Percentiles rank a stretch among this genome's conserved stretches.
Evolutionary conservation across 2,113 vertebrate genomes (phyloP).

Genomic region (Centropus unirufus): DNA sequence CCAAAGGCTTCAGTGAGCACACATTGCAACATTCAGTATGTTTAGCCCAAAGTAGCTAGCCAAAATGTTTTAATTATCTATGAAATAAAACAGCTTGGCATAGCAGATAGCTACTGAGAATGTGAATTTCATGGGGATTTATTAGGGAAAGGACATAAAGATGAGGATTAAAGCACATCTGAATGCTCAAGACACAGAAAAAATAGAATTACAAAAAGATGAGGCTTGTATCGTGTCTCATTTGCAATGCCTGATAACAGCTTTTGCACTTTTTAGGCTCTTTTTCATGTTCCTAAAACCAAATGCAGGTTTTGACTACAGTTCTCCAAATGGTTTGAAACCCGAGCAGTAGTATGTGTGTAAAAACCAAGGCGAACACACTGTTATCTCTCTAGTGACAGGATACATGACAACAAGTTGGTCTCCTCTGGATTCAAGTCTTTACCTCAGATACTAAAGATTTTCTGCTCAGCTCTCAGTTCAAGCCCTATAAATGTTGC

Average conservation of each 20-base stretch:
- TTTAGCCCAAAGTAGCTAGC: not conserved
- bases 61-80: slow-evolving; percentile 26
- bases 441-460: not conserved
- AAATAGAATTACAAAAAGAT: not conserved
- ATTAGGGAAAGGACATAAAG: slow-evolving; percentile 32
- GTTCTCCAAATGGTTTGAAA: not conserved
- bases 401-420: not conserved
- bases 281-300: not conserved
- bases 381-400: not conserved
- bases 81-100: slow-evolving; percentile 49
- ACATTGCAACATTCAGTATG: not conserved
- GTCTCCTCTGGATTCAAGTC: not conserved
- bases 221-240: not conserved
- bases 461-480: not conserved
- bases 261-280: not conserved
- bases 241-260: not conserved
- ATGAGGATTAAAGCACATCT: not conserved
- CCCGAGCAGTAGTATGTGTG: not conserved
- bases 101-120: not conserved
- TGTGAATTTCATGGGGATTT: slow-evolving; percentile 42
- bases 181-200: not conserved
- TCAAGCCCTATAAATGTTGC: not conserved
- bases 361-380: not conserved
- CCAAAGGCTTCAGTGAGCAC: not conserved
- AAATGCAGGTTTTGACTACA: not conserved